Conservation (phyloP, 2,797 vertebrate genomes). For the Falco columbarius region DNA sequence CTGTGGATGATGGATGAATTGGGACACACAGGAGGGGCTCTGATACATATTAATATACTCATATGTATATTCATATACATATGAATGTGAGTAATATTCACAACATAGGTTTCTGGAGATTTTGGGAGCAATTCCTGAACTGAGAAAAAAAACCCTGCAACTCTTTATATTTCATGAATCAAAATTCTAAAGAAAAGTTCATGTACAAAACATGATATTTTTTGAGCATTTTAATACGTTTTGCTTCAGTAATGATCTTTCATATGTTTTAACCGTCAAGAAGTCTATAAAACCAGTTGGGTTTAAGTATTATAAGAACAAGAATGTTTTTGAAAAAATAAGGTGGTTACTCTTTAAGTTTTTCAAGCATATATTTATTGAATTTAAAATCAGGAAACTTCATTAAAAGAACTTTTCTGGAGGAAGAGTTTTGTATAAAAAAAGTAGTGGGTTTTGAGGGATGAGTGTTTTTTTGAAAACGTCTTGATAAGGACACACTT, state of each 20-base stretch:
- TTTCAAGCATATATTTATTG: background rate
- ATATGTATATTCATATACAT: too few relatives aligned
- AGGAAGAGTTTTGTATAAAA: background rate
- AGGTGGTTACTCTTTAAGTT: background rate
- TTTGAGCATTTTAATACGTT: background rate
- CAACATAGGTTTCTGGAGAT: background rate
- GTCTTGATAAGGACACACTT: background rate
- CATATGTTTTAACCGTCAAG: background rate
- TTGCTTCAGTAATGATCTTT: background rate
- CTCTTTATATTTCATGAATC: background rate
- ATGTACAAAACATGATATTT: background rate
- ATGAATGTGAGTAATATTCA: background rate
- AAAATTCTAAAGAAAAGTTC: background rate
- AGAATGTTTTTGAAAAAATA: background rate
- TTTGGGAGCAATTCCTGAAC: background rate
- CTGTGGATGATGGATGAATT: background rate
- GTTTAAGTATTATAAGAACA: background rate
- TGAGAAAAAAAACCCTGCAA: background rate
- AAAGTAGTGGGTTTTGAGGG: background rate
- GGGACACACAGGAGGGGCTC: background rate
- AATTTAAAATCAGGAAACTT: background rate
- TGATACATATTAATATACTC: background rate
- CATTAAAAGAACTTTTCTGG: background rate
- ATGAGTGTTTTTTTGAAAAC: background rate
- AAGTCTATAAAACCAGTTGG: rapidly evolving